Percentiles rank a stretch among this genome's conserved stretches.
Evolutionary conservation across 1,140 invertebrate genomes (phyloP).

Genomic region (Drosophila sechellia): DNA sequence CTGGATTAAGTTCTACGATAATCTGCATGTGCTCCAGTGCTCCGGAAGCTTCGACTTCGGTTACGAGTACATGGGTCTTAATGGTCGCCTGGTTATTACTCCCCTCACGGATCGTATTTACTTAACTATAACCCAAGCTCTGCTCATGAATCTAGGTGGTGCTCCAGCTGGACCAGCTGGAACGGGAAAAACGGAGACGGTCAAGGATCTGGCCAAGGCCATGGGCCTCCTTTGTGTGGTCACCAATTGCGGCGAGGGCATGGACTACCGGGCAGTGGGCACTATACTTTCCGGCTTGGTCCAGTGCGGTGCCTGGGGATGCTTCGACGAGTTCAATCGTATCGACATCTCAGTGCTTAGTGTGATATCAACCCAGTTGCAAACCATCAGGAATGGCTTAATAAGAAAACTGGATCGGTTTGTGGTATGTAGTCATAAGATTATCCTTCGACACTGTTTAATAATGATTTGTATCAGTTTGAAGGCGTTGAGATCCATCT

Average conservation of each 20-base stretch:
- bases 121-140: constrained; percentile 94
- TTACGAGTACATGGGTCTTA: constrained; percentile 97
- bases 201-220: constrained; percentile 95
- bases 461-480: constrained; percentile 86
- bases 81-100: constrained; percentile 95
- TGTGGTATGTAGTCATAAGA: constrained; percentile 85
- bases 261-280: constrained; percentile 94
- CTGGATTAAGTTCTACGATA: constrained; percentile 93
- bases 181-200: constrained; percentile 97
- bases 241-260: constrained; percentile 96
- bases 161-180: constrained; percentile 90
- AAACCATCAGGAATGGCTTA: constrained; percentile 93
- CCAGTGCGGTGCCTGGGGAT: constrained; percentile 93
- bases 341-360: constrained; percentile 96
- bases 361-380: constrained; percentile 95
- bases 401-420: constrained; percentile 90
- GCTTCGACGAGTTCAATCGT: constrained; percentile 96
- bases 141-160: constrained; percentile 95
- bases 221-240: constrained; percentile 94
- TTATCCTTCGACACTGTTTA: not conserved
- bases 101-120: constrained; percentile 96
- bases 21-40: constrained; percentile 93
- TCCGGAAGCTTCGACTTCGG: constrained; percentile 94
- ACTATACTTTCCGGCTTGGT: constrained; percentile 91
- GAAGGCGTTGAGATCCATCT: constrained; percentile 93